Evolutionary conservation across 2,113 vertebrate genomes (phyloP), one percentile per base, ranked within the genome.

Genomic region (Nothoprocta perdicaria): DNA sequence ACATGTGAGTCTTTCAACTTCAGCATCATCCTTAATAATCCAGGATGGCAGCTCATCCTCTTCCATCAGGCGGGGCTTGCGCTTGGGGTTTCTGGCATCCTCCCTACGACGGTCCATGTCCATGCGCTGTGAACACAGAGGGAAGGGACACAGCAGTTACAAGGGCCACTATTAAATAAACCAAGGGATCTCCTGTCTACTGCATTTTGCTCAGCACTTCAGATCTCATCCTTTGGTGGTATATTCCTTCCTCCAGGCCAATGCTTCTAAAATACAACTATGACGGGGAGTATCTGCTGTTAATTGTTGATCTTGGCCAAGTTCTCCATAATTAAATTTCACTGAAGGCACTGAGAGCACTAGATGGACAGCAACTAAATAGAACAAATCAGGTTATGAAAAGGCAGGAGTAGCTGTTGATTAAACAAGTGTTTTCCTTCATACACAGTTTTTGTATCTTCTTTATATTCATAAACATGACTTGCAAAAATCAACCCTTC

Each of bases 11-110:
- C 99, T 97, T 88, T 99, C 99, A 9, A 99, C 99, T 96, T 99
- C 99, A 1, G 99, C 99, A 15, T 99, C 99, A 41, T 99, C 99
- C 95, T 99, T 99, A 92, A 99, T 98, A 95, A 99, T 99, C 99
- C 99, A 99, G 4, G 98, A 98, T 26, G 99, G 99, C 38, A 99
- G 96, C 65, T 99, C 99, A 10, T 99, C 99, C 73, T 99, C 99
- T 95, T 99, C 99, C 99, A 99, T 99, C 23, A 99, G 95, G 38
- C 99, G 99, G 3, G 99, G 99, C 80, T 98, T 99, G 31, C 99
- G 98, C 52, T 99, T 99, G 1, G 99, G 99, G 87, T 99, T 99
- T 41, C 99, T 98, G 10, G 99, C 99, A 4, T 99, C 99, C 66
- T 99, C 99, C 6, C 99, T 98, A 27, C 99, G 98, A 29, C 99